phyloP scores from a whole-genome alignment of 1,140 invertebrate genomes.

The Heliconius himera region DNA sequence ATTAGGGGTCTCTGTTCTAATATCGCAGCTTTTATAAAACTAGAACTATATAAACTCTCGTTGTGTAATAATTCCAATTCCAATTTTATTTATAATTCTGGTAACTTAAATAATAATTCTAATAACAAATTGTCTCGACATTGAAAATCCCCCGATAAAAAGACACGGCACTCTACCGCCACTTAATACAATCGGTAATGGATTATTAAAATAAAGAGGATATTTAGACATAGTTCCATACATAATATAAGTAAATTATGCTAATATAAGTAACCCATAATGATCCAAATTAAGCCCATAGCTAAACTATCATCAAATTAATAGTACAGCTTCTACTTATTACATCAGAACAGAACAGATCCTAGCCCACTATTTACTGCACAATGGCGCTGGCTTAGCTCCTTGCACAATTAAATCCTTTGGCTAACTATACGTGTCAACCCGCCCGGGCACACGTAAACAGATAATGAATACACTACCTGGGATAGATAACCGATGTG shows the following conservation, averaged over 20 bases:
- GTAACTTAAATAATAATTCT: too few species aligned
- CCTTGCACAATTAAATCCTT: constrained; percentile 11
- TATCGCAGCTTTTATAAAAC: background rate
- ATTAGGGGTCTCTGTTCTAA: background rate
- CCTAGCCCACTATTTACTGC: background rate
- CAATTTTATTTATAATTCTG: too few species aligned
- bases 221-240: too few species aligned
- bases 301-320: background rate
- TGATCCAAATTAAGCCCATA: background rate
- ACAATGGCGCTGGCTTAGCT: background rate
- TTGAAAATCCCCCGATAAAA: too few species aligned
- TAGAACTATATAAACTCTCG: too few species aligned
- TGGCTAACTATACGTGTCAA: constrained; percentile 12
- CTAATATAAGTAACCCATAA: too few species aligned
- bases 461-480: background rate
- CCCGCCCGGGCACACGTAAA: background rate
- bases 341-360: background rate
- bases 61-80: too few species aligned
- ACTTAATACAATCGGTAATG: too few species aligned
- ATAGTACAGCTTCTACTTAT: background rate
- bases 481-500: background rate
- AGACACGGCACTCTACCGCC: too few species aligned
- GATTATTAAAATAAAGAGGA: too few species aligned
- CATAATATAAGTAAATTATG: too few species aligned
- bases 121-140: too few species aligned